These are phyloP conservation scores for Cryptotermes secundus DNA, from an alignment of 1,140 invertebrate species.

Conservation along the genomic window DNA sequence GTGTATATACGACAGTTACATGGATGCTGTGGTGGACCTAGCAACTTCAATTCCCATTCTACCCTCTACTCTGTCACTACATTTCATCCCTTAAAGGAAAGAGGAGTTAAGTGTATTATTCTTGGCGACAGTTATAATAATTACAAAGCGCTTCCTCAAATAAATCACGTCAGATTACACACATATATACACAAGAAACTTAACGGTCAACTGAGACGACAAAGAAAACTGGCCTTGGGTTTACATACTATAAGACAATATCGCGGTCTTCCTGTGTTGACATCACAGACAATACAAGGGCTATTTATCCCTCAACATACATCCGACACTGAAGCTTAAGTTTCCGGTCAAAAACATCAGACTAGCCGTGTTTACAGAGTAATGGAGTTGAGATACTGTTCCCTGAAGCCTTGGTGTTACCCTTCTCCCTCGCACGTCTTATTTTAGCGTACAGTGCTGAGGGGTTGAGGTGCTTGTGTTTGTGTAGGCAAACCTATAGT, in stretches of 20 bases:
- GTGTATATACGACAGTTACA: neutral
- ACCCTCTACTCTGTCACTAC: neutral
- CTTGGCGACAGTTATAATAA: neutral
- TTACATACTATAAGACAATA: neutral
- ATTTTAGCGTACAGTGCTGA: neutral
- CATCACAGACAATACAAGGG: neutral
- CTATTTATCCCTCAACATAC: neutral
- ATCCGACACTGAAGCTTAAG: no score
- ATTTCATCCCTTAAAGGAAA: conserved; percentile 8
- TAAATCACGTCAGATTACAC: neutral
- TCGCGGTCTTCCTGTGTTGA: neutral
- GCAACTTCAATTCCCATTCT: neutral
- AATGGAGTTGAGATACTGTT: neutral
- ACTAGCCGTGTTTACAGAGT: conserved; percentile 1
- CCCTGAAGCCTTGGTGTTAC: neutral
- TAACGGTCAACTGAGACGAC: neutral
- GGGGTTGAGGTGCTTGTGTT: neutral
- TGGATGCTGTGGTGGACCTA: neutral
- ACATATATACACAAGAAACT: no score
- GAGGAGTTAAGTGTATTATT: neutral
- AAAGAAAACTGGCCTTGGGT: neutral
- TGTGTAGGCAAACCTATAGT: conserved; percentile 11
- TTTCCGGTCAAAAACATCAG: conserved; percentile 16
- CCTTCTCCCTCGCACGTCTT: neutral
- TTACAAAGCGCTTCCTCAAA: conserved; percentile 11